A percentile compares a stretch with the other conserved stretches of the same genome.
These are phyloP conservation scores for Pygmarrhopalites habei DNA, from an alignment of 1,140 invertebrate species.

Conservation along the genomic window DNA sequence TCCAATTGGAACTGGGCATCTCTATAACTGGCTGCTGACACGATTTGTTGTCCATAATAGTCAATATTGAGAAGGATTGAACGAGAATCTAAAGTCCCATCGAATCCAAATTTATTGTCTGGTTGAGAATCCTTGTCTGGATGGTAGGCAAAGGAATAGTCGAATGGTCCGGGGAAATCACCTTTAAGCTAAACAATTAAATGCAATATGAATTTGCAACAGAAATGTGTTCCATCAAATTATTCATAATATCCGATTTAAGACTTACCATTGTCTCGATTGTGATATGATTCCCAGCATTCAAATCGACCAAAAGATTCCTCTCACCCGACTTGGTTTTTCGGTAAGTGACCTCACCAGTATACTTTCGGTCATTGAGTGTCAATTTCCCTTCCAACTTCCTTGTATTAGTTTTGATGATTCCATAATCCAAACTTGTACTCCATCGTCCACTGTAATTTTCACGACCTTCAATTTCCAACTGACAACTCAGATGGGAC, in stretches of 20 bases:
- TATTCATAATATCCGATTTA: no score
- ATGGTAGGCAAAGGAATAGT: background rate
- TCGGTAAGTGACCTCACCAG: constrained; percentile 22
- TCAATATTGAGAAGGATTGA: constrained; percentile 14
- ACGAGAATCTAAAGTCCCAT: constrained; percentile 1
- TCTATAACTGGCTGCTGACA: background rate
- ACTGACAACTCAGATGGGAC: constrained; percentile 21
- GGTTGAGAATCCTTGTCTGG: constrained; percentile 19
- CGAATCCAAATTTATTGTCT: constrained; percentile 3
- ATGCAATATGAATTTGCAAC: no score
- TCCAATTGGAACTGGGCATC: background rate
- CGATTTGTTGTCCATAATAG: constrained; percentile 17
- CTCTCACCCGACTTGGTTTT: constrained; percentile 17
- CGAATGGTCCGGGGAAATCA: constrained; percentile 3
- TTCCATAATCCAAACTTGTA: constrained; percentile 30
- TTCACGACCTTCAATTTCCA: constrained; percentile 25
- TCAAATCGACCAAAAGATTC: constrained; percentile 23
- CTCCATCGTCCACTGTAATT: constrained; percentile 22
- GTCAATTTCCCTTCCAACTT: constrained; percentile 36
- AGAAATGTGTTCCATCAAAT: no score
- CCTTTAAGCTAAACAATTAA: constrained; percentile 13
- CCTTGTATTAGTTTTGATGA: constrained; percentile 18
- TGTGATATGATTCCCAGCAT: constrained; percentile 23
- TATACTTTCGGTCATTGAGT: constrained; percentile 36
- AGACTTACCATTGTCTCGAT: constrained; percentile 31